These are phyloP conservation scores for Oplegnathus fasciatus DNA, from an alignment of 2,113 vertebrate species.

Conservation along the genomic window DNA sequence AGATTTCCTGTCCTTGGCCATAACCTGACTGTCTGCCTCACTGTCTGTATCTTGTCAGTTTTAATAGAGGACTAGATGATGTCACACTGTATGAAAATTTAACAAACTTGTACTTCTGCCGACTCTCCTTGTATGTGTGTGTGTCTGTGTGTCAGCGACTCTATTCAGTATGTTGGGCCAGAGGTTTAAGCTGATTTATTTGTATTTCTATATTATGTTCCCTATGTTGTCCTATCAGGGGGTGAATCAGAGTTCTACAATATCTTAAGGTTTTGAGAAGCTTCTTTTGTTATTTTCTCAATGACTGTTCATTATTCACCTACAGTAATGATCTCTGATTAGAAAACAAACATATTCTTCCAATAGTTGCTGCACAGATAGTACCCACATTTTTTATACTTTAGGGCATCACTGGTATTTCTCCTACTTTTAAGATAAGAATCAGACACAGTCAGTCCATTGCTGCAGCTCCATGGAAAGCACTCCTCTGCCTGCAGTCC, in stretches of 20 bases:
- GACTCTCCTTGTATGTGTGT: not conserved
- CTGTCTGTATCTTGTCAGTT: slow-evolving; percentile 32
- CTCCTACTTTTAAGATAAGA: not conserved
- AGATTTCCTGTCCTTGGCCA: slow-evolving; percentile 49
- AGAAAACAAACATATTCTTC: not conserved
- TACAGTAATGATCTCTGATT: not conserved
- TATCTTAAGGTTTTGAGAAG: not conserved
- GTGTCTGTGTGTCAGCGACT: not conserved
- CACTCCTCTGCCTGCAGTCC: not conserved
- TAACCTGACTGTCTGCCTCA: slow-evolving; percentile 24
- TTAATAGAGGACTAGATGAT: slow-evolving; percentile 31
- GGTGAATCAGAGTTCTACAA: not conserved
- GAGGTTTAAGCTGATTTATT: not conserved
- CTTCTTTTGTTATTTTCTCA: not conserved
- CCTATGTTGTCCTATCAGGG: not conserved
- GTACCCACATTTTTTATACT: not conserved
- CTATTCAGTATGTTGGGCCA: not conserved
- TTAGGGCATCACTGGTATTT: not conserved
- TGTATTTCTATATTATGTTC: not conserved
- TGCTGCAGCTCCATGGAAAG: slow-evolving; percentile 2
- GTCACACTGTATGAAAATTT: not conserved
- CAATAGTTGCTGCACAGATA: not conserved
- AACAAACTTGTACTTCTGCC: not conserved
- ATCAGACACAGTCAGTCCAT: not conserved
- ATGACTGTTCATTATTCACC: not conserved